Evolutionary conservation across 2,113 vertebrate genomes (phyloP).

Genomic region (Microcebus murinus): DNA sequence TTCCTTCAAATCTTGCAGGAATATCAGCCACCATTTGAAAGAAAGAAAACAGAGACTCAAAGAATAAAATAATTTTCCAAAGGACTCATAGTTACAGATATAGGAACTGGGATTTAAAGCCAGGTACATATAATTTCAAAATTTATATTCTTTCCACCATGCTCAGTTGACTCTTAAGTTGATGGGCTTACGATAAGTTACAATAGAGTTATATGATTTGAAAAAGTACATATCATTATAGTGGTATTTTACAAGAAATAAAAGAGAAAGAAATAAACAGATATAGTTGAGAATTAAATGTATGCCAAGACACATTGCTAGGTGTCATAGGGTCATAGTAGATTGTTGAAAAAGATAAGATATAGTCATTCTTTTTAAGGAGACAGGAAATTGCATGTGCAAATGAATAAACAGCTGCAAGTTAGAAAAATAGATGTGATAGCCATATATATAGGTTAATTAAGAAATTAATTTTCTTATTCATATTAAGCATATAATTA

Average conservation of each 20-base stretch:
- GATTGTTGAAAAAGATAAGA: background rate
- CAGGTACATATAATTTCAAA: background rate
- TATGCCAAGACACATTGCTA: background rate
- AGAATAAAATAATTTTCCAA: background rate
- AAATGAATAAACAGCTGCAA: background rate
- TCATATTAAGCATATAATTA: background rate
- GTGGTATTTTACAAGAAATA: background rate
- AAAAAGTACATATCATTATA: background rate
- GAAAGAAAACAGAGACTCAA: background rate
- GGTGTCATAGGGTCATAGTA: background rate
- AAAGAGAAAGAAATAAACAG: background rate
- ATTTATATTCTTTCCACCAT: background rate
- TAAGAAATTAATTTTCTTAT: background rate
- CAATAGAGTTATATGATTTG: background rate
- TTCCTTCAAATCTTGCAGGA: background rate
- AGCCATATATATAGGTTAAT: background rate
- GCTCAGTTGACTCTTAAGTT: background rate
- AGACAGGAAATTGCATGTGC: background rate
- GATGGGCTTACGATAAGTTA: background rate
- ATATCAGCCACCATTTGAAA: background rate
- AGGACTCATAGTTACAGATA: background rate
- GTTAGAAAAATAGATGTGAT: background rate
- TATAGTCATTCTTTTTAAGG: background rate
- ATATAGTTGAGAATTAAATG: background rate
- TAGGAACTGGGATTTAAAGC: background rate